Percentiles rank a stretch among this genome's conserved stretches.
These are phyloP conservation scores for Drosophila aldrichi DNA, from an alignment of 2,888 invertebrate genomes.

Conservation along the genomic window DNA sequence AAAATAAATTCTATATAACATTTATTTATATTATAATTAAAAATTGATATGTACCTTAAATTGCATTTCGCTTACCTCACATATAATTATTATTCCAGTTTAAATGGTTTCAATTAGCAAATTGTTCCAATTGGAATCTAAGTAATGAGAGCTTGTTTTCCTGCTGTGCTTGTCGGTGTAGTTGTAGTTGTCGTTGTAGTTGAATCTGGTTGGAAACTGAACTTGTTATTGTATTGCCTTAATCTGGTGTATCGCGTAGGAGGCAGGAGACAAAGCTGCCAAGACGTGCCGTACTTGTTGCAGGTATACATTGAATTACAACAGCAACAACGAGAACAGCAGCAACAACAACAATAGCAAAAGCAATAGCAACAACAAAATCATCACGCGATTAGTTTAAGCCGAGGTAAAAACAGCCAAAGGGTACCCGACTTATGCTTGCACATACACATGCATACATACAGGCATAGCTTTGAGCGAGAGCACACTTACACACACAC, in stretches of 20 bases:
- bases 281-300: conserved; percentile 57
- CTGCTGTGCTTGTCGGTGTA: conserved; percentile 20
- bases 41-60: background rate
- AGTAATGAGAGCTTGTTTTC: conserved; percentile 6
- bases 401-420: conserved; percentile 46
- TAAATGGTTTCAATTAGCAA: conserved; percentile 24
- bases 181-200: conserved; percentile 30
- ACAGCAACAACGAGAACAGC: conserved; percentile 7
- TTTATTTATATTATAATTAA: background rate
- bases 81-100: conserved; percentile 22
- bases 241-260: conserved; percentile 49
- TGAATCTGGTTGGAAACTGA: conserved; percentile 60
- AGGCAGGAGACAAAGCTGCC: conserved; percentile 40
- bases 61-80: conserved; percentile 19
- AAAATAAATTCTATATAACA: background rate
- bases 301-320: conserved; percentile 27
- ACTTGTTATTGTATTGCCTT: conserved; percentile 63
- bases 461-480: conserved; percentile 23
- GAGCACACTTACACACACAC: conserved; percentile 34
- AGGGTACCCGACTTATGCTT: conserved; percentile 41
- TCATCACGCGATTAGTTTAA: conserved; percentile 59
- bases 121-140: conserved; percentile 42
- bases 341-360: conserved; percentile 21
- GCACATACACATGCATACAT: conserved; percentile 15
- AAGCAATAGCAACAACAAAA: conserved; percentile 19